These are phyloP conservation scores for Araneus ventricosus DNA, from an alignment of 1,140 invertebrate species.

Conservation along the genomic window DNA sequence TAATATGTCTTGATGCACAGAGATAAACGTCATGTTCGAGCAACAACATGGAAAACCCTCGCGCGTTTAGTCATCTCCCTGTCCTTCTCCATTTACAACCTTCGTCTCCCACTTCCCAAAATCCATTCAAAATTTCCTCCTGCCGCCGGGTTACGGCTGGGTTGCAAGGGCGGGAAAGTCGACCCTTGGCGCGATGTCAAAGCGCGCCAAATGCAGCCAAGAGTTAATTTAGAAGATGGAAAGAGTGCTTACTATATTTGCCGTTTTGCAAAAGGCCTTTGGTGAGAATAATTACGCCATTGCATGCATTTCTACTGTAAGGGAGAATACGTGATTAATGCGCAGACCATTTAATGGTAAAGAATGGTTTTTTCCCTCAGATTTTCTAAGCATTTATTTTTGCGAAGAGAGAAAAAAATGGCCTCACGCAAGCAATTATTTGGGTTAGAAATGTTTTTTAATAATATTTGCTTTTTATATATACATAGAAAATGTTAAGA, in stretches of 20 bases:
- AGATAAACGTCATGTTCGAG: background rate
- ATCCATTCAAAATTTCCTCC: slow-evolving; percentile 30
- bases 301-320: too few species aligned
- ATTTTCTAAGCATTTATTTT: too few species aligned
- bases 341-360: too few species aligned
- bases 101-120: background rate
- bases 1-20: background rate
- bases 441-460: too few species aligned
- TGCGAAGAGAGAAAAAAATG: too few species aligned
- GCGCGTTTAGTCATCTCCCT: background rate
- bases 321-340: too few species aligned
- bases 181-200: background rate
- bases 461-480: too few species aligned
- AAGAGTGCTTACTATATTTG: background rate
- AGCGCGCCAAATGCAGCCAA: background rate
- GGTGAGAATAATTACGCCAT: too few species aligned
- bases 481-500: too few species aligned
- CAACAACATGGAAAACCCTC: background rate
- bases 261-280: too few species aligned
- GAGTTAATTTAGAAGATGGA: slow-evolving; percentile 1
- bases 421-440: too few species aligned
- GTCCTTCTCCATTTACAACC: background rate
- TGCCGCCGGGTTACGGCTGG: slow-evolving; percentile 26
- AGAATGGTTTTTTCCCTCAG: too few species aligned
- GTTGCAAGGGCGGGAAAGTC: background rate